Percentiles rank a stretch among this genome's conserved stretches.
These are phyloP conservation scores for Thecophora atra DNA, from an alignment of 2,888 invertebrate species.

Conservation along the genomic window DNA sequence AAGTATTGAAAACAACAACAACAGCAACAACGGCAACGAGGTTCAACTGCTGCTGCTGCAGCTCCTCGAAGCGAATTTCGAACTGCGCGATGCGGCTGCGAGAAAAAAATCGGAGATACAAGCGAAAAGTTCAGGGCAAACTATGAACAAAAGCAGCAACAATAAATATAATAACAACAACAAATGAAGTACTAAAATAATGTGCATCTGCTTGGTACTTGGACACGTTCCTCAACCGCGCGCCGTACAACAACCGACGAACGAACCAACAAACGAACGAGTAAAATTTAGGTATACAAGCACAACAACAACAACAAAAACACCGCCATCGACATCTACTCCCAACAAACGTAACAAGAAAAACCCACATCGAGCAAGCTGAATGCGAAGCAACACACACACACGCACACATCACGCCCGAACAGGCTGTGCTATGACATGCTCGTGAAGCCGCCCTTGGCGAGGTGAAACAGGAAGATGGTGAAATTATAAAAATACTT, in stretches of 20 bases:
- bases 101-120: constrained; percentile 9
- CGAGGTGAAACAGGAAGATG: not conserved
- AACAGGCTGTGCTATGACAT: not conserved
- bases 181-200: constrained; percentile 6
- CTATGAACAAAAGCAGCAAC: not conserved
- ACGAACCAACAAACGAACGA: no score
- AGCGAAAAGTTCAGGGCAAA: not conserved
- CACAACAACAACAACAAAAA: constrained; percentile 18
- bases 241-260: not conserved
- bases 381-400: constrained; percentile 19
- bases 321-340: constrained; percentile 15
- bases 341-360: not conserved
- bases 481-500: constrained; percentile 12
- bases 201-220: constrained; percentile 40
- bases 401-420: constrained; percentile 14
- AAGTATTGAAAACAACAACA: not conserved
- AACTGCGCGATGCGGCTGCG: not conserved
- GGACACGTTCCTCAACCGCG: constrained; percentile 38
- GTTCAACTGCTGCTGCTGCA: constrained; percentile 12
- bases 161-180: constrained; percentile 11
- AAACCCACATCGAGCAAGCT: constrained; percentile 19
- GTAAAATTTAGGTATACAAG: constrained; percentile 13
- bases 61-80: not conserved
- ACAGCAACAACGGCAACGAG: not conserved
- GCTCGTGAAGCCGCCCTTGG: not conserved